These are phyloP conservation scores for Tanytarsus gracilentus DNA, from an alignment of 2,888 invertebrate genomes.

Conservation along the genomic window DNA sequence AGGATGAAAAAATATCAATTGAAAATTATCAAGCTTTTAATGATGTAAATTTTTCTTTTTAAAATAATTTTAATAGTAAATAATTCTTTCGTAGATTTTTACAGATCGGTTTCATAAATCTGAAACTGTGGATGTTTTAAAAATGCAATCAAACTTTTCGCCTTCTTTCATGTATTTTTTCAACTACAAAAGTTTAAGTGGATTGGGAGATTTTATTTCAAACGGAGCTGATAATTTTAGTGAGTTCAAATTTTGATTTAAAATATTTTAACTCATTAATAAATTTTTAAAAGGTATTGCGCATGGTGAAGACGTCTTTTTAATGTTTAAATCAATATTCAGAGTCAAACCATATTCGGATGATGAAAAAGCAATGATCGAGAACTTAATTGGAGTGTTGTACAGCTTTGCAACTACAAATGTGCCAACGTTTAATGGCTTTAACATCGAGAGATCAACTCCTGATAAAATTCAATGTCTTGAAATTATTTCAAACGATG, in stretches of 20 bases:
- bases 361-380: neutral
- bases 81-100: constrained; percentile 47
- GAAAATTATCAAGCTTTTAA: constrained; percentile 19
- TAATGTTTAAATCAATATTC: constrained; percentile 37
- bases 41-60: neutral
- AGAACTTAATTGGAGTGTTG: neutral
- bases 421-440: neutral
- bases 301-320: constrained; percentile 53
- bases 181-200: too few relatives aligned
- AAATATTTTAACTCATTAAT: too few relatives aligned
- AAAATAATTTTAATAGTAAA: neutral
- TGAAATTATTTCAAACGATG: neutral
- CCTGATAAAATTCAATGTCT: neutral
- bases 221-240: neutral
- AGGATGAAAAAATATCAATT: constrained; percentile 45
- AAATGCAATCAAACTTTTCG: too few relatives aligned
- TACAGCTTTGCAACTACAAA: neutral
- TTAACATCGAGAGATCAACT: too few relatives aligned
- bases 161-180: too few relatives aligned
- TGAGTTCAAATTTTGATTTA: too few relatives aligned
- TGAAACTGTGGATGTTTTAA: constrained; percentile 52
- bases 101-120: constrained; percentile 56
- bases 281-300: too few relatives aligned
- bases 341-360: neutral
- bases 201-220: constrained; percentile 54